These are phyloP conservation scores for Gnatocerus cornutus DNA, from an alignment of 2,888 invertebrate genomes.

Conservation along the genomic window DNA sequence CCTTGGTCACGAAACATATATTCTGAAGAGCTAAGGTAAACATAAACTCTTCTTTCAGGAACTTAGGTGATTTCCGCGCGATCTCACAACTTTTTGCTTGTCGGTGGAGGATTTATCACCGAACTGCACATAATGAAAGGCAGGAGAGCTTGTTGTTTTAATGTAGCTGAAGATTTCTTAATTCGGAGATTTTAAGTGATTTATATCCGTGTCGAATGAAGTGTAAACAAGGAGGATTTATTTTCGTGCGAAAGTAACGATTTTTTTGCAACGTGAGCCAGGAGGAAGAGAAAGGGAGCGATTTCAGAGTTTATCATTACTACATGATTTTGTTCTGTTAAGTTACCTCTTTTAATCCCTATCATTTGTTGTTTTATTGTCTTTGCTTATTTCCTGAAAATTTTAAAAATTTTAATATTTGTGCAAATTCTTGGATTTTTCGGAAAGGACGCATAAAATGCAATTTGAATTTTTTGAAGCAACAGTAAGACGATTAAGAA, in stretches of 20 bases:
- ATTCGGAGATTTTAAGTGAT: slow-evolving; percentile 49
- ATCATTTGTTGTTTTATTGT: too few relatives aligned
- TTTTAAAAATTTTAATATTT: too few relatives aligned
- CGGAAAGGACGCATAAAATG: too few relatives aligned
- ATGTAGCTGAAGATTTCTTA: slow-evolving; percentile 27
- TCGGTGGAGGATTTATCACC: slow-evolving; percentile 13
- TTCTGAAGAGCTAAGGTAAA: slow-evolving; percentile 57
- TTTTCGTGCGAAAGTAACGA: slow-evolving; percentile 42
- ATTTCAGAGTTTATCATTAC: too few relatives aligned
- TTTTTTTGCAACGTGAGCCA: too few relatives aligned
- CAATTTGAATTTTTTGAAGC: too few relatives aligned
- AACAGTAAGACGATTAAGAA: too few relatives aligned
- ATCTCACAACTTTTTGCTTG: slow-evolving; percentile 27
- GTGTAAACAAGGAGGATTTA: slow-evolving; percentile 60
- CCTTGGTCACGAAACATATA: slow-evolving; percentile 62
- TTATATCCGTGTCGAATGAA: slow-evolving; percentile 58
- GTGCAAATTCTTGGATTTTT: too few relatives aligned
- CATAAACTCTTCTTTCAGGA: slow-evolving; percentile 49
- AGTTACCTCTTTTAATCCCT: too few relatives aligned
- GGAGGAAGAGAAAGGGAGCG: too few relatives aligned
- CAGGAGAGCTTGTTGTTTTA: slow-evolving; percentile 4
- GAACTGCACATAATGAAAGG: slow-evolving; percentile 13
- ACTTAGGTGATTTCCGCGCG: slow-evolving; percentile 27
- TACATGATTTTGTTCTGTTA: too few relatives aligned
- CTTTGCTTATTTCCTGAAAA: too few relatives aligned